phyloP scores from a whole-genome alignment of 2,888 invertebrate species.

The Anaspis maculata region DNA sequence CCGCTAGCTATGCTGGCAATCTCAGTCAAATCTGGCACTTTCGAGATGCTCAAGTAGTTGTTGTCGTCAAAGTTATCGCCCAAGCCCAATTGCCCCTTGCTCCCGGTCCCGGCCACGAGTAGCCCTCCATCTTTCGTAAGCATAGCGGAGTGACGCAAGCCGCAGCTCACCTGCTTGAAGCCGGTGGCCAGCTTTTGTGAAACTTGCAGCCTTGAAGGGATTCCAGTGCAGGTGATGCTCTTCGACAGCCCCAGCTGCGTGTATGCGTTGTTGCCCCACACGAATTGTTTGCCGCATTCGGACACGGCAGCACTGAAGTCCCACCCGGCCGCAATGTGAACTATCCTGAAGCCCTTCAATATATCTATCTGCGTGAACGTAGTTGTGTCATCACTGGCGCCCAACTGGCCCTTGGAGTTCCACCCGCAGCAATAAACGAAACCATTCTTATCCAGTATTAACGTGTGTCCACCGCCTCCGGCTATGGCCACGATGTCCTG shows the following conservation, averaged over 20 bases:
- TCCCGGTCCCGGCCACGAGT: constrained; percentile 57
- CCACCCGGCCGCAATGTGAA: constrained; percentile 70
- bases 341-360: constrained; percentile 48
- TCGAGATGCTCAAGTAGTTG: constrained; percentile 42
- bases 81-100: constrained; percentile 60
- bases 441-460: constrained; percentile 60
- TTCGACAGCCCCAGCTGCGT: constrained; percentile 63
- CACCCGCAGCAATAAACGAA: constrained; percentile 68
- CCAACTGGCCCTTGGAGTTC: constrained; percentile 69
- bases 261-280: constrained; percentile 77
- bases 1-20: constrained; percentile 66
- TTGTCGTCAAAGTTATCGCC: constrained; percentile 42
- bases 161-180: constrained; percentile 55
- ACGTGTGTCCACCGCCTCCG: constrained; percentile 72
- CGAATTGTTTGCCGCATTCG: constrained; percentile 58
- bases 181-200: constrained; percentile 43
- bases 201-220: constrained; percentile 39
- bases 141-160: constrained; percentile 59
- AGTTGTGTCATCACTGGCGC: constrained; percentile 45
- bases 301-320: constrained; percentile 71
- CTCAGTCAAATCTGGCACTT: constrained; percentile 48
- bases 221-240: constrained; percentile 40
- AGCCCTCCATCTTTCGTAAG: constrained; percentile 55
- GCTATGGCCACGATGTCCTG: constrained; percentile 53
- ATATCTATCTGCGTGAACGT: constrained; percentile 54